Conservation (phyloP, 2,888 invertebrate species). For the Caenorhabditis virilis region DNA sequence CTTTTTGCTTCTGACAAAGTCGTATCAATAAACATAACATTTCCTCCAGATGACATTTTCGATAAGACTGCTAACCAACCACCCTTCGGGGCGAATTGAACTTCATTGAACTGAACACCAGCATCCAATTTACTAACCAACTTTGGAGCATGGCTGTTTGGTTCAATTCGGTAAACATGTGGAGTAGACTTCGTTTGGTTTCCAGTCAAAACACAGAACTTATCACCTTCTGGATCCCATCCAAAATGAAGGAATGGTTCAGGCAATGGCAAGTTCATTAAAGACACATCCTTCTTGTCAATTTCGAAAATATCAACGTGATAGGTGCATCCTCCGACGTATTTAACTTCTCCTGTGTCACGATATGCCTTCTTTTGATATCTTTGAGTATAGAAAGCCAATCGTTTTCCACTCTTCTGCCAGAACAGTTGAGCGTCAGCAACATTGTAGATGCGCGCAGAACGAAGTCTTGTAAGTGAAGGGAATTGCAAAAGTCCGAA, state of each 20-base stretch:
- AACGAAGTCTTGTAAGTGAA: slow-evolving; percentile 70
- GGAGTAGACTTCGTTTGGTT: slow-evolving; percentile 60
- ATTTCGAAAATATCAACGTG: slow-evolving; percentile 99
- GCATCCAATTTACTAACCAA: slow-evolving; percentile 62
- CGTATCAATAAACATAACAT: slow-evolving; percentile 65
- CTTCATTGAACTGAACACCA: slow-evolving; percentile 61
- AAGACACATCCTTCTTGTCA: slow-evolving; percentile 84
- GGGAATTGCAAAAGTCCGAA: slow-evolving; percentile 64
- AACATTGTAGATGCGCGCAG: slow-evolving; percentile 80
- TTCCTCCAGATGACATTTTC: slow-evolving; percentile 57
- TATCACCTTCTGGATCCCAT: slow-evolving; percentile 95
- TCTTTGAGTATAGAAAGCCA: slow-evolving; percentile 86
- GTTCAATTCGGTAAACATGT: slow-evolving; percentile 61
- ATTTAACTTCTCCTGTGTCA: slow-evolving; percentile 89
- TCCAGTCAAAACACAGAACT: slow-evolving; percentile 95
- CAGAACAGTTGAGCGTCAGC: slow-evolving; percentile 98
- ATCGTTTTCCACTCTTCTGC: slow-evolving; percentile 87
- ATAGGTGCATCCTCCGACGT: slow-evolving; percentile 89
- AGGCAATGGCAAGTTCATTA: slow-evolving; percentile 94
- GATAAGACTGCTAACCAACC: slow-evolving; percentile 71
- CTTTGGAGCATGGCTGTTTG: slow-evolving; percentile 59
- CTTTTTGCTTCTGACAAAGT: slow-evolving; percentile 57
- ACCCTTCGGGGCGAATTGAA: slow-evolving; percentile 72
- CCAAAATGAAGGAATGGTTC: slow-evolving; percentile 80
- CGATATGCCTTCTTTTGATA: slow-evolving; percentile 82